Conservation (phyloP, 2,797 vertebrate genomes). For the Smutsia temminckii region DNA sequence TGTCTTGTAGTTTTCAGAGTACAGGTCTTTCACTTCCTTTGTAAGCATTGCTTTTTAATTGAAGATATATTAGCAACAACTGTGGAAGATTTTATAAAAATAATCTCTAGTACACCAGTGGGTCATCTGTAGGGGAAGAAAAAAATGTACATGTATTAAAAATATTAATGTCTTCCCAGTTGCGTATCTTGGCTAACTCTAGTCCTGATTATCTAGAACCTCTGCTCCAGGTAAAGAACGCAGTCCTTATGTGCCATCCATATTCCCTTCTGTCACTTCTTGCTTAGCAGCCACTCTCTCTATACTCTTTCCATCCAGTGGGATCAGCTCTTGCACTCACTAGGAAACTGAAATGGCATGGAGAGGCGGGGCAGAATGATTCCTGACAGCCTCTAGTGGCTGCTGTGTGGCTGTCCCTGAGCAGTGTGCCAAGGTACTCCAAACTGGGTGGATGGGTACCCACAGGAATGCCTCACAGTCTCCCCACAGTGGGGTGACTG, state of each 20-base stretch:
- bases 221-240: conserved; percentile 57
- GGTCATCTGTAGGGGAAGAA: neutral
- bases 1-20: no score
- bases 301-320: neutral
- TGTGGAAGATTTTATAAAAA: neutral
- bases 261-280: neutral
- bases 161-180: neutral
- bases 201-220: conserved; percentile 42
- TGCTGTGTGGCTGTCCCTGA: neutral
- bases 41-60: neutral
- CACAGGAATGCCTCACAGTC: neutral
- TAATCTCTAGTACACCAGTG: neutral
- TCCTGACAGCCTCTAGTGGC: neutral
- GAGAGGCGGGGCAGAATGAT: neutral
- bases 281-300: neutral
- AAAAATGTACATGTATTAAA: neutral
- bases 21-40: no score
- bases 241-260: neutral
- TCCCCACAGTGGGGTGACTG: neutral
- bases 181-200: conserved; percentile 71
- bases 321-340: neutral
- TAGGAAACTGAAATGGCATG: neutral
- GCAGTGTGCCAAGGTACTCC: neutral
- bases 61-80: neutral
- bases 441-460: neutral